These are phyloP conservation scores for Drosophila kepulauana DNA, from an alignment of 1,140 invertebrate genomes.

Conservation along the genomic window DNA sequence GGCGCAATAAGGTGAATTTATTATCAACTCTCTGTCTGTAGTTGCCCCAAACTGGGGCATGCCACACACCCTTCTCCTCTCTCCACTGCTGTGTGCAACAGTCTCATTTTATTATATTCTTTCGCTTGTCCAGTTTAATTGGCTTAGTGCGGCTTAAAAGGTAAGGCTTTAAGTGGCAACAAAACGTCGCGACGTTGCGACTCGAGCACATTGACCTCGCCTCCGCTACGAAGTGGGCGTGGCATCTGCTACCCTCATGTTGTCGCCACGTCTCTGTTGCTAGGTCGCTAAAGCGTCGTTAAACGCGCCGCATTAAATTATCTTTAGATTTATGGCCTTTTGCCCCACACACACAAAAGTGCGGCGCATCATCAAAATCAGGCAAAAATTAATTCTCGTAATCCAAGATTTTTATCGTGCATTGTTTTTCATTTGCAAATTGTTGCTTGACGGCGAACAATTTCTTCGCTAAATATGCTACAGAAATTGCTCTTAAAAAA, in stretches of 20 bases:
- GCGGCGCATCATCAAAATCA: background rate
- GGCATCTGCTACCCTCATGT: background rate
- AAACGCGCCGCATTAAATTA: slow-evolving; percentile 45
- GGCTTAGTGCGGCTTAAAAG: slow-evolving; percentile 25
- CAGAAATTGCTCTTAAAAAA: no score
- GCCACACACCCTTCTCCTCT: background rate
- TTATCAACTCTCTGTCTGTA: background rate
- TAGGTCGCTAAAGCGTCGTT: slow-evolving; percentile 34
- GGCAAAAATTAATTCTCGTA: slow-evolving; percentile 1
- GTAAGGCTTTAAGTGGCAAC: slow-evolving; percentile 3
- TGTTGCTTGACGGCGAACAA: no score
- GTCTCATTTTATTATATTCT: background rate
- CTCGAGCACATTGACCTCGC: slow-evolving; percentile 20
- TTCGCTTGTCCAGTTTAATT: slow-evolving; percentile 36
- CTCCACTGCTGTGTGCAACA: slow-evolving; percentile 22
- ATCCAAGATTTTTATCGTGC: background rate
- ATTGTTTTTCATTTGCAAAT: background rate
- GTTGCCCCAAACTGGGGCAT: background rate
- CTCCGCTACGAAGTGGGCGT: background rate
- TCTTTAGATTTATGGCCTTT: slow-evolving; percentile 41
- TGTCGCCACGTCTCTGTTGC: background rate
- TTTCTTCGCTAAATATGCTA: no score
- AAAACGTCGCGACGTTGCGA: background rate
- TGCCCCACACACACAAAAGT: background rate
- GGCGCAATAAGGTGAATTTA: background rate